These are phyloP conservation scores for Mya arenaria DNA, from an alignment of 1,140 invertebrate genomes.

Conservation along the genomic window DNA sequence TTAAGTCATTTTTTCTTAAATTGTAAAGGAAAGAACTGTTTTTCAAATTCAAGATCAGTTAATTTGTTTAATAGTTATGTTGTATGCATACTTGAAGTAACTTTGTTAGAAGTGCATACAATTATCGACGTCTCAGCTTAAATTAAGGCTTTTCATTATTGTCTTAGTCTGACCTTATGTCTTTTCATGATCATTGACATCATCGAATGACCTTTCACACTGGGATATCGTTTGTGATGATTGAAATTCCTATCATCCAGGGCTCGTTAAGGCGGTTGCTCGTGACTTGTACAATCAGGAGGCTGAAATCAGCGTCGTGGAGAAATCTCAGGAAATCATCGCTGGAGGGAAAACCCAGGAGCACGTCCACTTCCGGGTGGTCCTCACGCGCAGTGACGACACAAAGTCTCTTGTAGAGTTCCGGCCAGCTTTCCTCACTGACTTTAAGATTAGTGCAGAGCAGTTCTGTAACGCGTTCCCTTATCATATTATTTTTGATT, in stretches of 20 bases:
- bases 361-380: slow-evolving; percentile 65
- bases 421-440: slow-evolving; percentile 45
- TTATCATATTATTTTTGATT: slow-evolving; percentile 81
- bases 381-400: slow-evolving; percentile 37
- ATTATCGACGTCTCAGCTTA: too few species aligned
- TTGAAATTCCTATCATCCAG: slow-evolving; percentile 35
- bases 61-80: too few species aligned
- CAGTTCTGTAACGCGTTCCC: slow-evolving; percentile 78
- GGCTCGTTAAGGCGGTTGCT: slow-evolving; percentile 67
- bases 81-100: too few species aligned
- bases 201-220: too few species aligned
- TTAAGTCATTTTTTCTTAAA: too few species aligned
- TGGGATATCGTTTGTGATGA: neutral
- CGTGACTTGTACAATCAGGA: slow-evolving; percentile 67
- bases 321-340: slow-evolving; percentile 54
- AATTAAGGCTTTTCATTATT: too few species aligned
- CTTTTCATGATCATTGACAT: too few species aligned
- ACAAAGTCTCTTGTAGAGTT: slow-evolving; percentile 39
- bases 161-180: too few species aligned
- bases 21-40: too few species aligned
- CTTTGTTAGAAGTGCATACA: too few species aligned
- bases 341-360: slow-evolving; percentile 60
- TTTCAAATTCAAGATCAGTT: too few species aligned
- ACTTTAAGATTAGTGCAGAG: slow-evolving; percentile 60
- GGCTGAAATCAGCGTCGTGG: slow-evolving; percentile 52